These are phyloP conservation scores for Zhengitettix transpicula DNA, from an alignment of 2,888 invertebrate species.

Conservation along the genomic window DNA sequence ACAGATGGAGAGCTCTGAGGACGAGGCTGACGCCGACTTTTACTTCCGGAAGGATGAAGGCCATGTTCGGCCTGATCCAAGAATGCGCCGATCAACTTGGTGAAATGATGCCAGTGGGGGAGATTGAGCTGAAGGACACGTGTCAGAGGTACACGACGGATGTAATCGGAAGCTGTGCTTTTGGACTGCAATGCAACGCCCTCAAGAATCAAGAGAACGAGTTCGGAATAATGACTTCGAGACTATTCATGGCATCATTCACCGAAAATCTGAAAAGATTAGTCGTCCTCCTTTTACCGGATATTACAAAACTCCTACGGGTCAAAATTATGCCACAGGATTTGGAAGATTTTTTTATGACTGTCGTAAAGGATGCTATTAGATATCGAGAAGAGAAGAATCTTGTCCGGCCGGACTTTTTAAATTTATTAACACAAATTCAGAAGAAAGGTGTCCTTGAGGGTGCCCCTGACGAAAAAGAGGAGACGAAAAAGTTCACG, in stretches of 20 bases:
- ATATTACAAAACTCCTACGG: not conserved
- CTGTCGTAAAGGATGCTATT: slow-evolving; percentile 17
- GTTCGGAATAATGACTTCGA: slow-evolving; percentile 23
- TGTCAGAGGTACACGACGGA: slow-evolving; percentile 30
- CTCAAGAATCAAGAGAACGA: slow-evolving; percentile 24
- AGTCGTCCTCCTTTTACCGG: slow-evolving; percentile 11
- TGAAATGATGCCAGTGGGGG: not conserved
- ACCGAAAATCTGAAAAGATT: slow-evolving; percentile 18
- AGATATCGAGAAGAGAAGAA: slow-evolving; percentile 15
- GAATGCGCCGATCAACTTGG: slow-evolving; percentile 7
- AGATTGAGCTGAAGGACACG: slow-evolving; percentile 23
- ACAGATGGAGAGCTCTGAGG: slow-evolving; percentile 7
- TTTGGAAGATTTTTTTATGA: slow-evolving; percentile 28
- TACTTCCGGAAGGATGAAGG: slow-evolving; percentile 11
- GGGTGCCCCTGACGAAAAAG: no score
- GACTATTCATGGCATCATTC: slow-evolving; percentile 19
- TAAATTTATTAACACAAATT: slow-evolving; percentile 35
- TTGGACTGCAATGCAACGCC: slow-evolving; percentile 30
- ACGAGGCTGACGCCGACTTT: slow-evolving; percentile 12
- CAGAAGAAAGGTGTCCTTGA: slow-evolving; percentile 25
- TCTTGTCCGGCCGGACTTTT: slow-evolving; percentile 28
- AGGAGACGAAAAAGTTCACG: no score
- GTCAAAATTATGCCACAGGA: slow-evolving; percentile 5
- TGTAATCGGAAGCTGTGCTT: slow-evolving; percentile 31
- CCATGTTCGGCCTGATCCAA: slow-evolving; percentile 7